Evolutionary conservation across 1,140 invertebrate species (phyloP).

Genomic region (Ostrea edulis): DNA sequence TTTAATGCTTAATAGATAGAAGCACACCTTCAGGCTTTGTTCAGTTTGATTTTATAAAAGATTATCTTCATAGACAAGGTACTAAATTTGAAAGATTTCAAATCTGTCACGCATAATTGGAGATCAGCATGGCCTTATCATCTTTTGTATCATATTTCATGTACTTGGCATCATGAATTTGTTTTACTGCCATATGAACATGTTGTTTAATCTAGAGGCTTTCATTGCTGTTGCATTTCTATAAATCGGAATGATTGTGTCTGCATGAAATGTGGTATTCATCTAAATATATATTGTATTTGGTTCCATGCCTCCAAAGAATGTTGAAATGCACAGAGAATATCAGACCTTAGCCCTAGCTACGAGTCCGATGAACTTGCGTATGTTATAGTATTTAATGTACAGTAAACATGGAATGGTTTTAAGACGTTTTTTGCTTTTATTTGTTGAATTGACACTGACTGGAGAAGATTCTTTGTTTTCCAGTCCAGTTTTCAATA

Average conservation of each 20-base stretch:
- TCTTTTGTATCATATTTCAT: background rate
- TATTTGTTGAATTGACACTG: background rate
- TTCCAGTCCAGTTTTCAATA: background rate
- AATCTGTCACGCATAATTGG: background rate
- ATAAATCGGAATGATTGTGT: too few species aligned
- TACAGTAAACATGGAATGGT: background rate
- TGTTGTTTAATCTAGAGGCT: background rate
- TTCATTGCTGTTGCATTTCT: background rate
- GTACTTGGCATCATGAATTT: conserved; percentile 2
- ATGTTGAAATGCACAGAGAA: too few species aligned
- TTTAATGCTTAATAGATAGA: background rate
- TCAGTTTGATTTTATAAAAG: background rate
- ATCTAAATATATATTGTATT: too few species aligned
- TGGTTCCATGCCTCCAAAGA: too few species aligned
- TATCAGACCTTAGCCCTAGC: too few species aligned
- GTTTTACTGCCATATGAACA: background rate
- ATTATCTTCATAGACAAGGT: background rate
- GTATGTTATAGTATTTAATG: too few species aligned
- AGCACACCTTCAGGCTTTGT: background rate
- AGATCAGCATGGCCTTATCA: background rate
- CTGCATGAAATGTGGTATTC: too few species aligned
- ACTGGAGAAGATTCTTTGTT: background rate
- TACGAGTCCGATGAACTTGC: too few species aligned
- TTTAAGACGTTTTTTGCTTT: background rate
- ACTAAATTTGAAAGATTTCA: conserved; percentile 18